phyloP scores from a whole-genome alignment of 2,888 invertebrate genomes.

The Cryptus armator region DNA sequence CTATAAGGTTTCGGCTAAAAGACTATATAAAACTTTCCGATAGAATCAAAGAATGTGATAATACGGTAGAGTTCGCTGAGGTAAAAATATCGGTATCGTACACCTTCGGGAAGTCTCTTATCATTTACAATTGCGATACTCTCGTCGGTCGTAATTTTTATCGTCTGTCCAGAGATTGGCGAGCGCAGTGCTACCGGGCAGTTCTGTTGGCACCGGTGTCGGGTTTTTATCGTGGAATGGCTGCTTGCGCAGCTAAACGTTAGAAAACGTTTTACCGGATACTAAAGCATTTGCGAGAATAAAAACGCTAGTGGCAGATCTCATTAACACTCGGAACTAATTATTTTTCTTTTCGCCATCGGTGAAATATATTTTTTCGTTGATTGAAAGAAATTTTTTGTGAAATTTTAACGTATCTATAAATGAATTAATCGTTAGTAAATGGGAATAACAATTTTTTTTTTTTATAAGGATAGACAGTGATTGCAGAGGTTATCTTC shows the following conservation, averaged over 20 bases:
- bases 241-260: slow-evolving; percentile 7
- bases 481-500: too few species aligned
- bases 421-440: too few species aligned
- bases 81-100: neutral
- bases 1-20: too few species aligned
- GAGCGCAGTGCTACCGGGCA: slow-evolving; percentile 16
- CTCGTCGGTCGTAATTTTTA: slow-evolving; percentile 31
- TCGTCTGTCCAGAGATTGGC: slow-evolving; percentile 17
- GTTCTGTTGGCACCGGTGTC: slow-evolving; percentile 66
- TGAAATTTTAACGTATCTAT: too few species aligned
- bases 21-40: neutral
- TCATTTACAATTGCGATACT: slow-evolving; percentile 24
- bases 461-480: too few species aligned
- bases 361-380: neutral
- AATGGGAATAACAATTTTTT: too few species aligned
- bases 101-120: slow-evolving; percentile 16
- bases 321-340: neutral
- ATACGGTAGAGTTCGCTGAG: neutral
- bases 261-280: neutral
- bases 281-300: neutral
- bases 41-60: slow-evolving; percentile 32
- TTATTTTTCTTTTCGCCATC: neutral
- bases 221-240: slow-evolving; percentile 35
- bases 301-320: slow-evolving; percentile 3
- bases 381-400: too few species aligned